Base-by-base conservation (phyloP, 2,888 invertebrate genomes). In the Netelia melanura region DNA sequence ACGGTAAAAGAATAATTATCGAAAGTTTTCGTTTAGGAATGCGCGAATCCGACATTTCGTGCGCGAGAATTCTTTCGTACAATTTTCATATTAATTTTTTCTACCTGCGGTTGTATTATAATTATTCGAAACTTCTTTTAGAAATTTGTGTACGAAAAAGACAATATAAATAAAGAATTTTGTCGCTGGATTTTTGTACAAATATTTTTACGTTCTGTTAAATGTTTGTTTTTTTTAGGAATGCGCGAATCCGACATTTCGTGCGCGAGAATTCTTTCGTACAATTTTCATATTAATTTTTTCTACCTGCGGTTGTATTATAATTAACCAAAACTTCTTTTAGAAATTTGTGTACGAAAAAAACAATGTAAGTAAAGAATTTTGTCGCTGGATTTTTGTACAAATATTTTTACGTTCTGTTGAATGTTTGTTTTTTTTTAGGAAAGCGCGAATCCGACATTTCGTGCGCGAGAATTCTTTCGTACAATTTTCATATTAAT, bases 1-100 rank as follows among this genome's bases (percentile, higher is more conserved):
- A 30, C 6, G 17, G 48, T 3, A 48, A 62, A 64, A 0, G 3
- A 74, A 74, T 38, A 64, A 65, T 67, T 44, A 44, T 67, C 23
- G 11, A 44, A 10, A 56, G 56, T 76, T 67, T 38, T 52, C n/a
- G 52, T 30, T 30, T 30, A 30, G 30, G 30, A 30, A 30, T 30
- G 3, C 5, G 30, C 30, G 3, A 5, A 30, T 5, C 30, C 30
- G 30, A 30, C 5, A 30, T 30, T 30, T 30, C 30, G 30, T 30
- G 30, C 30, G 30, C 5, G 14, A 9, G 52, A 64, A 52, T 17
- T 48, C 10, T 6, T 11, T 14, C 25, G 8, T 48, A 30, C 14
- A 14, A 52, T 23, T n/a, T 9, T 58, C 17, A 21, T 56, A 17
- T 21, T 14, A n/a, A 56, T 56, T 56, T 52, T 52, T 17, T 17